phyloP scores from a whole-genome alignment of 2,113 vertebrate genomes.

The Rhinolophus sinicus region DNA sequence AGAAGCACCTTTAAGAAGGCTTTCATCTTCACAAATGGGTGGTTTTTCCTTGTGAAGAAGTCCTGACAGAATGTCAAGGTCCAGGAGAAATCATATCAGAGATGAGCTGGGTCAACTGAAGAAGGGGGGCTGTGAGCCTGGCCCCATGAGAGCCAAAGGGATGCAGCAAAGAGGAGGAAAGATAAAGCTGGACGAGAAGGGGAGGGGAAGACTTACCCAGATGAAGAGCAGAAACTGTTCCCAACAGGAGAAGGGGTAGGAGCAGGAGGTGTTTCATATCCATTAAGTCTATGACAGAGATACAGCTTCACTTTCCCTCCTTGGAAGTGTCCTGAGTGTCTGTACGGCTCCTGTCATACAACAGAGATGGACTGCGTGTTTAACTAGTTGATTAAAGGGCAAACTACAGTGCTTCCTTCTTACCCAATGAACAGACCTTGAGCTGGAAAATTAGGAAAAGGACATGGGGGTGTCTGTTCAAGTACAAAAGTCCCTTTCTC shows the following conservation, averaged over 20 bases:
- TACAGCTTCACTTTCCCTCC: neutral
- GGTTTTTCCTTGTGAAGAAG: neutral
- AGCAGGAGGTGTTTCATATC: neutral
- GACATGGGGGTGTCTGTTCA: neutral
- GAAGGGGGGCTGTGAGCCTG: neutral
- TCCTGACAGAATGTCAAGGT: neutral
- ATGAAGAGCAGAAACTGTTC: neutral
- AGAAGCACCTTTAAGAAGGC: neutral
- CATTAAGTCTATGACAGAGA: neutral
- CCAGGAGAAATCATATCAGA: neutral
- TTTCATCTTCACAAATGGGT: neutral
- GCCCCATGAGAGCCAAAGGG: fast-evolving
- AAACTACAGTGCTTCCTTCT: neutral
- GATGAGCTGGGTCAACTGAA: neutral
- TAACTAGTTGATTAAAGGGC: neutral
- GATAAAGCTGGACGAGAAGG: neutral
- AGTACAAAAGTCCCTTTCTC: neutral
- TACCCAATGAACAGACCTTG: neutral
- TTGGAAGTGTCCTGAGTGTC: neutral
- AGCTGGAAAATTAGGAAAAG: neutral
- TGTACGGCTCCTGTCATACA: neutral
- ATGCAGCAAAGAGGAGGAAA: neutral
- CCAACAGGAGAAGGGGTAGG: slow-evolving; percentile 43
- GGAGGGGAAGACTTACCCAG: neutral
- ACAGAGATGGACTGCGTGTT: neutral